A percentile compares a stretch with the other conserved stretches of the same genome.
Conservation (phyloP, 2,888 invertebrate species). For the Tinea pellionella region DNA sequence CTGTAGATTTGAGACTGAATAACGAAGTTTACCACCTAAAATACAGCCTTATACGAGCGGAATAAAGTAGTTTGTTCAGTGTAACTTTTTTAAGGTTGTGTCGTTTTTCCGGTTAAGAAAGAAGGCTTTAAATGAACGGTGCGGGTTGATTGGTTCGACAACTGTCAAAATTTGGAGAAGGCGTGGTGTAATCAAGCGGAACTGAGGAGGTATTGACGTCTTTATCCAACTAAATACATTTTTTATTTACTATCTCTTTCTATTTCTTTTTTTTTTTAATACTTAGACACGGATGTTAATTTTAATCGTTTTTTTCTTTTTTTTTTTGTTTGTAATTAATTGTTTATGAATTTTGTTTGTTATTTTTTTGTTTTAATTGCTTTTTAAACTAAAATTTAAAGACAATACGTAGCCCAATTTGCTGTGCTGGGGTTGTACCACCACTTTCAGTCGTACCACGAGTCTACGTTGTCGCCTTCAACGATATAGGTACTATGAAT, state of each 20-base stretch:
- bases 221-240: constrained; percentile 29
- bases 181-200: constrained; percentile 47
- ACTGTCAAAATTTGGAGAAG: constrained; percentile 55
- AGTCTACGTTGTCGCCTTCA: too few relatives aligned
- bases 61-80: too few relatives aligned
- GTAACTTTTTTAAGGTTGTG: background rate
- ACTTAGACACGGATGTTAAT: background rate
- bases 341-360: background rate
- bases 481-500: too few relatives aligned
- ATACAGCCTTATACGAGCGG: too few relatives aligned
- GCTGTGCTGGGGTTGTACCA: too few relatives aligned
- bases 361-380: too few relatives aligned
- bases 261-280: background rate
- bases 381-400: too few relatives aligned
- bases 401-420: too few relatives aligned
- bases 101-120: background rate
- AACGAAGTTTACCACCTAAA: background rate
- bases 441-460: too few relatives aligned
- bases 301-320: background rate
- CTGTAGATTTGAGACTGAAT: background rate
- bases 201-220: constrained; percentile 33
- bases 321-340: background rate
- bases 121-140: background rate
- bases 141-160: constrained; percentile 39
- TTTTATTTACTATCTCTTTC: constrained; percentile 3